Conservation (phyloP, 2,113 vertebrate species). For the Oryzias woworae region DNA sequence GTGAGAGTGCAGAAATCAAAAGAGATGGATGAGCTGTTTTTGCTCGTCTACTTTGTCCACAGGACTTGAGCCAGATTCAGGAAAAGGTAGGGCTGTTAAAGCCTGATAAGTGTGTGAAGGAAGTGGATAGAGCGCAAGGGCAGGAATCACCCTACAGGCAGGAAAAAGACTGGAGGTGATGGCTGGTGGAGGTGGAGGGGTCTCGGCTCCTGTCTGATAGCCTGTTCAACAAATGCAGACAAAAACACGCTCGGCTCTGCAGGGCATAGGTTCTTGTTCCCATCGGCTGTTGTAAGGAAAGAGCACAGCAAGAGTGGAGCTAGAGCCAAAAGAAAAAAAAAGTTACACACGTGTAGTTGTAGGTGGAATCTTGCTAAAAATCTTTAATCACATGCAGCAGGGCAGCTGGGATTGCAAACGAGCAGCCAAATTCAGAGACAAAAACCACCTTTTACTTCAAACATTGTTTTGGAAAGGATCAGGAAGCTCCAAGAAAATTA, state of each 20-base stretch:
- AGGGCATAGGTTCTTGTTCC: conserved; percentile 44
- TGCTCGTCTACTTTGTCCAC: conserved; percentile 49
- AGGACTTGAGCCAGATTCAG: conserved; percentile 64
- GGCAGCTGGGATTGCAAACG: neutral
- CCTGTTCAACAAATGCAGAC: conserved; percentile 42
- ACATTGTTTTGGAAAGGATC: neutral
- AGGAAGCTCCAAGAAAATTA: conserved; percentile 1
- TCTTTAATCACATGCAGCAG: conserved; percentile 17
- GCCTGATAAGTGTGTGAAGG: conserved; percentile 75
- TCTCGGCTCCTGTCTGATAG: conserved; percentile 64
- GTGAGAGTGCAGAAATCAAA: conserved; percentile 8
- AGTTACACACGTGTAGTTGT: conserved; percentile 3
- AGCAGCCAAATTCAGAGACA: conserved; percentile 7
- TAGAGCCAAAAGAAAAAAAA: conserved; percentile 22
- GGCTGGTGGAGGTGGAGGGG: conserved; percentile 53
- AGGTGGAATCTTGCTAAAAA: conserved; percentile 21
- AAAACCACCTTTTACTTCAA: conserved; percentile 1
- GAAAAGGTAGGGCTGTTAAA: conserved; percentile 70
- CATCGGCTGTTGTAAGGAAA: conserved; percentile 36
- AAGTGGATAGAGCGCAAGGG: conserved; percentile 66
- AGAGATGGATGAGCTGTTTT: conserved; percentile 58
- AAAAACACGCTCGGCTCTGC: conserved; percentile 34
- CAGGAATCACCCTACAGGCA: conserved; percentile 72
- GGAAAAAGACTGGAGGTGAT: conserved; percentile 71
- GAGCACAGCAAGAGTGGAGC: conserved; percentile 35